Conservation (phyloP, 53 echinoderm and acorn worm genomes). For the Actinopyga echinites region DNA sequence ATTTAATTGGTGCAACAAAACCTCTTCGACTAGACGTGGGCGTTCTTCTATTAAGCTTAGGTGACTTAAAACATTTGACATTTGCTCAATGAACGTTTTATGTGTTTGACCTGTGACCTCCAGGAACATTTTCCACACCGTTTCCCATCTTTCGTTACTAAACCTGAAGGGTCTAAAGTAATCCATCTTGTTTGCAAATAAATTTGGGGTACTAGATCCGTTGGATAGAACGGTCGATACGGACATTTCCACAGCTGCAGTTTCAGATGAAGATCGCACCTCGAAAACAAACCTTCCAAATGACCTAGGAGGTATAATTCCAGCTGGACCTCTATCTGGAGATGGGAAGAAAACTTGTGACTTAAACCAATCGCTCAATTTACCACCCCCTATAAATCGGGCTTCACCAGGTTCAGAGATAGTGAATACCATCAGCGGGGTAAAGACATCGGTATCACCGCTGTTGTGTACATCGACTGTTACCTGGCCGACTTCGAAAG, state of each 20-base stretch:
- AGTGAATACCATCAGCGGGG: background rate
- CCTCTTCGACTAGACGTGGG: background rate
- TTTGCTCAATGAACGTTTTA: conserved; percentile 5
- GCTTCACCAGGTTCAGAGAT: background rate
- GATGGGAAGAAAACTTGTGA: conserved; percentile 6
- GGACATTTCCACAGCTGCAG: background rate
- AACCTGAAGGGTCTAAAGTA: conserved; percentile 18
- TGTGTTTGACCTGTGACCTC: background rate
- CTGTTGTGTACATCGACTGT: background rate
- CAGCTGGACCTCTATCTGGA: conserved; percentile 3
- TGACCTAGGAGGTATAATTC: conserved; percentile 10
- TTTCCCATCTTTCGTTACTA: conserved; percentile 10
- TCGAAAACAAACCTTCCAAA: background rate
- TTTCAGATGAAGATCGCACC: background rate
- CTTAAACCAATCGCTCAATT: background rate
- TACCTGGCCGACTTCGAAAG: conserved; percentile 29
- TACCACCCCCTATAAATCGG: background rate
- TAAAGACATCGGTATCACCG: conserved; percentile 14
- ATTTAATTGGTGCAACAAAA: background rate
- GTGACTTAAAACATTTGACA: conserved; percentile 8
- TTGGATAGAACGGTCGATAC: background rate
- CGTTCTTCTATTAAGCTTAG: background rate
- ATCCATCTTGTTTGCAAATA: conserved; percentile 15
- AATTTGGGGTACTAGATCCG: background rate
- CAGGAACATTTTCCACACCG: conserved; percentile 23